Evolutionary conservation across 2,888 invertebrate species (phyloP), one percentile per base, ranked within the genome.

Genomic region (Petrophora chlorosata): DNA sequence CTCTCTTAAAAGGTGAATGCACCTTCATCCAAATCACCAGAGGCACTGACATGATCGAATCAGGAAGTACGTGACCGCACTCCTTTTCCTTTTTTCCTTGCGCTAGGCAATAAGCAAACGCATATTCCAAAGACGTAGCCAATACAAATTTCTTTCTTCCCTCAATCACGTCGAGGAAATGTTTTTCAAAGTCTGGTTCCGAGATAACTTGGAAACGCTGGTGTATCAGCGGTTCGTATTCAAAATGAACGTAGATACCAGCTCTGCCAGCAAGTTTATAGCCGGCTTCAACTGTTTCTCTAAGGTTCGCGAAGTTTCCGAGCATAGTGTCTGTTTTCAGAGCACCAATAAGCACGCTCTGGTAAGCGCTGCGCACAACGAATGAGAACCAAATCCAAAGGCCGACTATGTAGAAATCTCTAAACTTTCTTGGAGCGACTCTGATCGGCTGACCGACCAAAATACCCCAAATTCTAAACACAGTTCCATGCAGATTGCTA

Each of bases 341-440:
- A 4, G 85, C 81, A 9, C 80, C 79, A 26, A 85, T 85, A 2
- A 86, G 63, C 2, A 85, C 83, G 45, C 83, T 85, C 56, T 85
- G 85, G 43, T 85, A 85, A 5, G 79, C 82, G 52, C 72, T 85
- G 23, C 85, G 73, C 3, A 85, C 68, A 1, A 84, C 79, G 49
- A 85, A 86, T 0, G 82, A 79, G 15, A 85, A 86, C 82, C 81
- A 84, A 39, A 86, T 60, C 85, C 85, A 86, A 13, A 85, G 41
- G 10, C 70, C 60, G 8, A 85, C 59, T 5, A 85, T 70, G 43
- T 85, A 85, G 43, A 84, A 81, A 61, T 85, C 85, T 51, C 85
- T 63, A 28, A 85, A 85, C n/a, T 72, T 68, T 53, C 53, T 72
- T 1, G 83, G 85, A 5, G 66, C 61, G 1, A 85, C 68, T 30